phyloP scores from a whole-genome alignment of 2,113 vertebrate genomes.

The Callaeas wilsoni region DNA sequence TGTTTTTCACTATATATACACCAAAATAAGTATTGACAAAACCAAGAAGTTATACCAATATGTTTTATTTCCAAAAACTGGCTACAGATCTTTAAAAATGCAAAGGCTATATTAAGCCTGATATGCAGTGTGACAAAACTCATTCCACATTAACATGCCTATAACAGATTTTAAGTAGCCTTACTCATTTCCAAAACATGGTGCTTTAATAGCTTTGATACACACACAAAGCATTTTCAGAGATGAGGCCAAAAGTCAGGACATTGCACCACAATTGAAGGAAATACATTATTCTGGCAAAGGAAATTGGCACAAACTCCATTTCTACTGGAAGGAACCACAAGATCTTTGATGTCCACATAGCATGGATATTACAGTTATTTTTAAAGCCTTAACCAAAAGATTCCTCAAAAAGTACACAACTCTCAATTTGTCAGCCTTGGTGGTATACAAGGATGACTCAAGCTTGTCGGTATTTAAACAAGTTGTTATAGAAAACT shows the following conservation, averaged over 20 bases:
- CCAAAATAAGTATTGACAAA: not conserved
- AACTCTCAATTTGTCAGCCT: not conserved
- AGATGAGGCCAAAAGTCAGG: conserved; percentile 47
- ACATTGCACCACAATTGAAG: conserved; percentile 48
- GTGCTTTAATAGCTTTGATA: not conserved
- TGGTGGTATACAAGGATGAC: not conserved
- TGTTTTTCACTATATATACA: not conserved
- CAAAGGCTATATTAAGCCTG: not conserved
- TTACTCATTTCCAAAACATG: not conserved
- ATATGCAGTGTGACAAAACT: not conserved
- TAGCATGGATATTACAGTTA: not conserved
- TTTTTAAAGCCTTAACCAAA: conserved; percentile 40
- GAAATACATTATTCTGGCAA: conserved; percentile 51
- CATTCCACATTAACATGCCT: not conserved
- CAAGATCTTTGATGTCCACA: conserved; percentile 23
- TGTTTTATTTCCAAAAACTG: not conserved
- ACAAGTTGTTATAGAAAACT: conserved; percentile 9
- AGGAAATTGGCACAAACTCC: conserved; percentile 34
- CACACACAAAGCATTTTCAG: not conserved
- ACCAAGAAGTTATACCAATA: not conserved
- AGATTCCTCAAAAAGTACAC: not conserved
- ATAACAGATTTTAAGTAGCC: not conserved
- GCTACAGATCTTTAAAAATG: not conserved
- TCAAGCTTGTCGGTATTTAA: not conserved
- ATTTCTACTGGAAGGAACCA: conserved; percentile 33